Percentiles rank a stretch among this genome's conserved stretches.
These are phyloP conservation scores for Sinopyrophorus schimmeli DNA, from an alignment of 2,888 invertebrate genomes.

Conservation along the genomic window DNA sequence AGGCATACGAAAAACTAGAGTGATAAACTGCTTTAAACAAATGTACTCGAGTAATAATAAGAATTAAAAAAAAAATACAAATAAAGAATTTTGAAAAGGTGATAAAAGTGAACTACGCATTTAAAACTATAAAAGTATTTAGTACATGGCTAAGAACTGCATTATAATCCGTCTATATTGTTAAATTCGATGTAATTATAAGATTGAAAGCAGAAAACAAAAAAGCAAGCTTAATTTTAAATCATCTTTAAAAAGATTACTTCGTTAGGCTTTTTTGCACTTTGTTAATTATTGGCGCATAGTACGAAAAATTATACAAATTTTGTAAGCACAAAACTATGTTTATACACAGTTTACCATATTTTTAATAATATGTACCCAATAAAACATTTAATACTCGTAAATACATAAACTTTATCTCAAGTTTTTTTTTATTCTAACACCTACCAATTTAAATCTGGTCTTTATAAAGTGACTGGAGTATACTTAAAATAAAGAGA, in stretches of 20 bases:
- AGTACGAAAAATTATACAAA: conserved; percentile 36
- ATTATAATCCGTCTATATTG: conserved; percentile 28
- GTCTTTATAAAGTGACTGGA: too few relatives aligned
- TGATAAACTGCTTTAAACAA: too few relatives aligned
- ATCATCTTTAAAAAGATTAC: conserved; percentile 9
- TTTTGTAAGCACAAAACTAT: conserved; percentile 56
- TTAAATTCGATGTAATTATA: conserved; percentile 19
- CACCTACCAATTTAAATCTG: too few relatives aligned
- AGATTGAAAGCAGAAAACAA: conserved; percentile 14
- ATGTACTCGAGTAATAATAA: too few relatives aligned
- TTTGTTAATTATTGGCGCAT: conserved; percentile 45
- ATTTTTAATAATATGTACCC: conserved; percentile 51
- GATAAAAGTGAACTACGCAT: too few relatives aligned
- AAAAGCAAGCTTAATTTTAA: conserved; percentile 12
- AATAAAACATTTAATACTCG: conserved; percentile 33
- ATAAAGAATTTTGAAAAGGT: too few relatives aligned
- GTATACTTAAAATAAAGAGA: too few relatives aligned
- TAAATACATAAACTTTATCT: conserved; percentile 20
- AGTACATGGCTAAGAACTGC: conserved; percentile 22
- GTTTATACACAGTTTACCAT: conserved; percentile 56
- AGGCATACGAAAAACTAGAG: too few relatives aligned
- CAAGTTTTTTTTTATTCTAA: too few relatives aligned
- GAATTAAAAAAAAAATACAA: too few relatives aligned
- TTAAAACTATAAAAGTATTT: conserved; percentile 1
- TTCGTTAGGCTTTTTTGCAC: conserved; percentile 36